A percentile compares a stretch with the other conserved stretches of the same genome.
These are phyloP conservation scores for Eurytoma californica DNA, from an alignment of 2,888 invertebrate species.

Conservation along the genomic window DNA sequence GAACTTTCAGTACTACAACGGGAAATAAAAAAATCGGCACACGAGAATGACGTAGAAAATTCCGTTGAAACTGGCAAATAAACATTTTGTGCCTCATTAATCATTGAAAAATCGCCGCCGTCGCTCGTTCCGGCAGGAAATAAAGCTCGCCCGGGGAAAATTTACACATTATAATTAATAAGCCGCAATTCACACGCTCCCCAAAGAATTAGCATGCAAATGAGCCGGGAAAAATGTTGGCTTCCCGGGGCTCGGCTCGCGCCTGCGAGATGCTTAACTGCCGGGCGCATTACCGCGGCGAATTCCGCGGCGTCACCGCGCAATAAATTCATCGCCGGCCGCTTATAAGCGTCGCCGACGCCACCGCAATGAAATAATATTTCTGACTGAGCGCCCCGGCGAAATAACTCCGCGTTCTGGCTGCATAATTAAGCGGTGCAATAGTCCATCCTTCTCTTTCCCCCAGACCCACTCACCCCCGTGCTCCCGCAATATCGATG, in stretches of 20 bases:
- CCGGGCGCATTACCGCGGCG: not conserved
- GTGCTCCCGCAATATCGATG: slow-evolving; percentile 58
- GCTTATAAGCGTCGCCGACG: not conserved
- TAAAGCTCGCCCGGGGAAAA: not conserved
- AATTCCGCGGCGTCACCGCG: slow-evolving; percentile 20
- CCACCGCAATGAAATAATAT: slow-evolving; percentile 39
- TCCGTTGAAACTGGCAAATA: no score
- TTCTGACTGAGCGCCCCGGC: slow-evolving; percentile 25
- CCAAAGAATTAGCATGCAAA: slow-evolving; percentile 27
- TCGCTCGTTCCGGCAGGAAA: no score
- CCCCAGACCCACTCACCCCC: not conserved
- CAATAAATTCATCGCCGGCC: slow-evolving; percentile 34
- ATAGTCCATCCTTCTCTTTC: slow-evolving; percentile 60
- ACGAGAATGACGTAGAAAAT: no score
- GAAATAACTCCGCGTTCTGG: slow-evolving; percentile 48
- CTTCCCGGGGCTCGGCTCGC: not conserved
- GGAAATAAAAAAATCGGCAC: no score
- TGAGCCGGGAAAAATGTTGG: slow-evolving; percentile 20
- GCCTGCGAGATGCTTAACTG: not conserved
- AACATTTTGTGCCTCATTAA: no score
- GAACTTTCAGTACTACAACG: no score
- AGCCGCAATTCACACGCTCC: not conserved
- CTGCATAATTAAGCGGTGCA: slow-evolving; percentile 64
- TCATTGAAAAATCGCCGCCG: no score
- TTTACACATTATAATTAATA: slow-evolving; percentile 11